Evolutionary conservation across 2,113 vertebrate species (phyloP).

Genomic region (Hemiprocne comata): DNA sequence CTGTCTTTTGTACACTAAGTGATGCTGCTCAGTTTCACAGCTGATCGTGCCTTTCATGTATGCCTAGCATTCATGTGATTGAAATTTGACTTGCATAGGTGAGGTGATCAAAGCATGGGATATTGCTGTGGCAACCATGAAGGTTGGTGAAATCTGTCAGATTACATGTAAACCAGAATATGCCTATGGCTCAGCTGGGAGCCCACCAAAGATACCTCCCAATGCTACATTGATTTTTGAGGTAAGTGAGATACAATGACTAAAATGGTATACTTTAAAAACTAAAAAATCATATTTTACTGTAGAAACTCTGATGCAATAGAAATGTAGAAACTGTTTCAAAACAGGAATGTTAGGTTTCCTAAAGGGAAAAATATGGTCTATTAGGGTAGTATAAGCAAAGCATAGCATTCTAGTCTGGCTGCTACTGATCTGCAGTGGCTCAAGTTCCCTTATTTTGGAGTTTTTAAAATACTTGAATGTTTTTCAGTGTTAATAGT

Average conservation of each 20-base stretch:
- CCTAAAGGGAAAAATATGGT: neutral
- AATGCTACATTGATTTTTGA: constrained; percentile 91
- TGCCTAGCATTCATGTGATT: neutral
- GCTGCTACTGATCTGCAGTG: neutral
- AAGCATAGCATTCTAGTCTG: neutral
- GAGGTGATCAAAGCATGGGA: constrained; percentile 99
- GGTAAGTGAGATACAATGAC: constrained; percentile 70
- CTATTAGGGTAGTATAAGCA: neutral
- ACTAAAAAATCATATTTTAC: neutral
- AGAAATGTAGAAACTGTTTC: no score
- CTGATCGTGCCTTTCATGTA: neutral
- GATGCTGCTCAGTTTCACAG: neutral
- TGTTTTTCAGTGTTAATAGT: neutral
- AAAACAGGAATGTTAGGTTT: neutral
- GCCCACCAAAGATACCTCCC: constrained; percentile 96
- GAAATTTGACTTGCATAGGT: constrained; percentile 72
- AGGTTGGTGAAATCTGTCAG: constrained; percentile 88
- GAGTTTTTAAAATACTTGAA: neutral
- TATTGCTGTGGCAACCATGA: constrained; percentile 94
- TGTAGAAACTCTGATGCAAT: neutral
- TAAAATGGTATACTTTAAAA: neutral
- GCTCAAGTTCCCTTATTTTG: neutral
- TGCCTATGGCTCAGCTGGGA: constrained; percentile 93
- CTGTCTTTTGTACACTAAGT: neutral
- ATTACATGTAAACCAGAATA: constrained; percentile 94